These are phyloP conservation scores for Callospermophilus lateralis DNA, from an alignment of 2,113 vertebrate species.

Conservation along the genomic window DNA sequence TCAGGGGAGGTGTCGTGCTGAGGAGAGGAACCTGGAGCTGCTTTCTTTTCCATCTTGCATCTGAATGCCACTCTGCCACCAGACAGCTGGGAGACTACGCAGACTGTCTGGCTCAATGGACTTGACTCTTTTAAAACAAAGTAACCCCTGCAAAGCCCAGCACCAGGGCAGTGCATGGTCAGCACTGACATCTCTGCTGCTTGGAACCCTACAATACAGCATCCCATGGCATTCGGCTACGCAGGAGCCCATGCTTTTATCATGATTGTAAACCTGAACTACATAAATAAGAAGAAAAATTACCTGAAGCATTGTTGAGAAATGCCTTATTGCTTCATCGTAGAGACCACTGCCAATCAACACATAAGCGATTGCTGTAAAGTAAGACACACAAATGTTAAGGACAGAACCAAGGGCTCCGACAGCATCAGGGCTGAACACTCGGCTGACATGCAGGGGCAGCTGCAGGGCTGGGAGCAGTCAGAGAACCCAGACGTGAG, in stretches of 20 bases:
- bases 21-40: background rate
- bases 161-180: background rate
- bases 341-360: constrained; percentile 96
- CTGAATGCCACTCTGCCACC: background rate
- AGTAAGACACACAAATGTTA: constrained; percentile 68
- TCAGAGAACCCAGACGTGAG: background rate
- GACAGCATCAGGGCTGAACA: background rate
- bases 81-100: background rate
- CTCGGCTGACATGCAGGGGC: background rate
- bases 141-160: background rate
- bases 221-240: too few species aligned
- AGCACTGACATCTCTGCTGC: background rate
- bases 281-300: constrained; percentile 58
- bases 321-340: constrained; percentile 98
- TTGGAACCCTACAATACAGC: too few species aligned
- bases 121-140: background rate
- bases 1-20: background rate
- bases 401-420: background rate
- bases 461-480: background rate
- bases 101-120: background rate
- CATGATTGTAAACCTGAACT: background rate
- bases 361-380: constrained; percentile 96
- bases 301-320: constrained; percentile 98
- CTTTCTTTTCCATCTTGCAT: background rate
- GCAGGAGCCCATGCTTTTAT: background rate